These are phyloP conservation scores for Clupea harengus DNA, from an alignment of 2,113 vertebrate genomes.

Conservation along the genomic window DNA sequence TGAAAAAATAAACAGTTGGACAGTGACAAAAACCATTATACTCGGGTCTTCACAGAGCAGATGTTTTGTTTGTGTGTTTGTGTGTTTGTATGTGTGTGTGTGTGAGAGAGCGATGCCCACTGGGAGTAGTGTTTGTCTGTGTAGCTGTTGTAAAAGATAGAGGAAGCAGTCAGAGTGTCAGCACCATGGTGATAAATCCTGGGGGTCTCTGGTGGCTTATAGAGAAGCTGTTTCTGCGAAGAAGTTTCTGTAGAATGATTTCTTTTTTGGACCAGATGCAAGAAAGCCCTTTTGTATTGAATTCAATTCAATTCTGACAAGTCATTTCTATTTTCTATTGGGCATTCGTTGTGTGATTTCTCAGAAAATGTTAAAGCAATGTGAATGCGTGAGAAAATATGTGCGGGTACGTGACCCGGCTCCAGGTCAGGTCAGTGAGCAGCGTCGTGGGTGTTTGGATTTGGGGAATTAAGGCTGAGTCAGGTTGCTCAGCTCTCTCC, in stretches of 20 bases:
- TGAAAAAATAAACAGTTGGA: neutral
- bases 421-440: neutral
- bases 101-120: neutral
- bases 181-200: conserved; percentile 8
- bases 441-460: conserved; percentile 1
- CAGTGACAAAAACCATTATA: neutral
- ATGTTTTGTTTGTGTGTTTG: neutral
- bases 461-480: conserved; percentile 4
- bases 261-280: neutral
- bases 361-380: neutral
- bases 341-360: neutral
- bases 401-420: neutral
- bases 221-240: neutral
- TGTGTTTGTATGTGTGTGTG: neutral
- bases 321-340: neutral
- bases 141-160: neutral
- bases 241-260: neutral
- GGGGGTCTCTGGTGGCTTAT: neutral
- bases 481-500: neutral
- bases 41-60: neutral
- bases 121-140: neutral
- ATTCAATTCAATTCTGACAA: neutral
- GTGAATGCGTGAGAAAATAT: conserved; percentile 5
- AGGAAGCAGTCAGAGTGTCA: conserved; percentile 3
- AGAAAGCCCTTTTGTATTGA: neutral